Evolutionary conservation across 2,888 invertebrate genomes (phyloP).

Genomic region (Margaritifera margaritifera): DNA sequence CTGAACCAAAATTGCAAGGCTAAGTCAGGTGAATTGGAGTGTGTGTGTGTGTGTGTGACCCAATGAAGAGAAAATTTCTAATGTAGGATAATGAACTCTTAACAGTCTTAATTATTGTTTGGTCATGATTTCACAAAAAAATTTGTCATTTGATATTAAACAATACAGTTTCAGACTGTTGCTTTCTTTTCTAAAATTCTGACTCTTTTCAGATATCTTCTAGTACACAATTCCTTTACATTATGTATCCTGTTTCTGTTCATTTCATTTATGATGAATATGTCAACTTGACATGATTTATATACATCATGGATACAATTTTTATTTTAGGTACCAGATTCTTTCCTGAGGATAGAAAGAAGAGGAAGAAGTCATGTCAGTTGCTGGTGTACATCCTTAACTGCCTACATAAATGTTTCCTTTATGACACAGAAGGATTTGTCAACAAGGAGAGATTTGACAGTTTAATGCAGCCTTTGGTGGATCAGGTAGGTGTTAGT

Average conservation of each 20-base stretch:
- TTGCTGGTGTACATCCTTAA: slow-evolving; percentile 83
- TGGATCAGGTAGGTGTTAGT: slow-evolving; percentile 81
- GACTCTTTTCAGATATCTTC: no score
- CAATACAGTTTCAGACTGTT: no score
- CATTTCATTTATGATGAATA: background rate
- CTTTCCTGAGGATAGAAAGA: slow-evolving; percentile 62
- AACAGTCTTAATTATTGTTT: no score
- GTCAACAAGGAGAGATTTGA: slow-evolving; percentile 89
- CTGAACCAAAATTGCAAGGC: slow-evolving; percentile 80
- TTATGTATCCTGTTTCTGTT: no score
- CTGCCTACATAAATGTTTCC: slow-evolving; percentile 85
- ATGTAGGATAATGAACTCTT: no score
- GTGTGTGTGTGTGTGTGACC: no score
- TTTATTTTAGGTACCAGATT: slow-evolving; percentile 50
- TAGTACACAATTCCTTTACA: no score
- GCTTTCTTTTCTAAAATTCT: no score
- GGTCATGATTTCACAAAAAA: no score
- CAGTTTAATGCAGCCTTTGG: slow-evolving; percentile 87
- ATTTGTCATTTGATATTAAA: no score
- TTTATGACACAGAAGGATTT: slow-evolving; percentile 88
- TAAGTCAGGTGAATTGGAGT: slow-evolving; percentile 72
- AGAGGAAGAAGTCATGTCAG: slow-evolving; percentile 75
- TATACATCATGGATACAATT: background rate
- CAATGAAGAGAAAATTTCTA: no score
- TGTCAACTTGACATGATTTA: background rate